These are phyloP conservation scores for Poecilia latipinna DNA, from an alignment of 2,113 vertebrate genomes.

Conservation along the genomic window DNA sequence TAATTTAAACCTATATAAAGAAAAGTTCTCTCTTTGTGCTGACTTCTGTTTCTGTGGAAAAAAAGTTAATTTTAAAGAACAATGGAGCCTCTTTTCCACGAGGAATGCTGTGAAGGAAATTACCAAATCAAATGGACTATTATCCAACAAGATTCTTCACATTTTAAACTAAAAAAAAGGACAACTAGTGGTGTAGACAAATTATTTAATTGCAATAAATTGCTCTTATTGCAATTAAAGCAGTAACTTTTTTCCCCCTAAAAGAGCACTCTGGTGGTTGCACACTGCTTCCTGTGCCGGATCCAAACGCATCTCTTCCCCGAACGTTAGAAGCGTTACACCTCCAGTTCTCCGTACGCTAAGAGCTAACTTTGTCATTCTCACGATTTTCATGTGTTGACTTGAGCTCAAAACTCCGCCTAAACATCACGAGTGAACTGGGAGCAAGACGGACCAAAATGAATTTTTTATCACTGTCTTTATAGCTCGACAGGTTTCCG, in stretches of 20 bases:
- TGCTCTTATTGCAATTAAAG: conserved; percentile 4
- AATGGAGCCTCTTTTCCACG: conserved; percentile 1
- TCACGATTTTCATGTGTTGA: not conserved
- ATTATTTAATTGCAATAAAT: not conserved
- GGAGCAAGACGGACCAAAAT: not conserved
- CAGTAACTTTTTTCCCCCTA: conserved; percentile 15
- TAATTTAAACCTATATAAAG: not conserved
- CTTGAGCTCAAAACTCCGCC: not conserved
- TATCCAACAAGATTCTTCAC: conserved; percentile 3
- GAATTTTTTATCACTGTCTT: conserved; percentile 26
- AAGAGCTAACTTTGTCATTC: conserved; percentile 8
- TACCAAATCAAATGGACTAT: conserved; percentile 18
- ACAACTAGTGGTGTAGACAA: not conserved
- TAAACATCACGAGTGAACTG: not conserved
- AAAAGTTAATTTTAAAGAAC: not conserved
- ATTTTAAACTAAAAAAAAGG: conserved; percentile 5
- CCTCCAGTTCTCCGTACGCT: not conserved
- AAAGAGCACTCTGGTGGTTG: conserved; percentile 6
- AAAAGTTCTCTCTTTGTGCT: not conserved
- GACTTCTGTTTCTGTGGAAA: not conserved
- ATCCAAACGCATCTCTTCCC: not conserved
- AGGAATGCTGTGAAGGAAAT: conserved; percentile 15
- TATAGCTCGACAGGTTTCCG: conserved; percentile 25
- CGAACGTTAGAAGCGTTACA: not conserved
- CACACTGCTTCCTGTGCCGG: conserved; percentile 1